phyloP scores from a whole-genome alignment of 64 coral and sea anemone genomes.

The Pachyseris speciosa region DNA sequence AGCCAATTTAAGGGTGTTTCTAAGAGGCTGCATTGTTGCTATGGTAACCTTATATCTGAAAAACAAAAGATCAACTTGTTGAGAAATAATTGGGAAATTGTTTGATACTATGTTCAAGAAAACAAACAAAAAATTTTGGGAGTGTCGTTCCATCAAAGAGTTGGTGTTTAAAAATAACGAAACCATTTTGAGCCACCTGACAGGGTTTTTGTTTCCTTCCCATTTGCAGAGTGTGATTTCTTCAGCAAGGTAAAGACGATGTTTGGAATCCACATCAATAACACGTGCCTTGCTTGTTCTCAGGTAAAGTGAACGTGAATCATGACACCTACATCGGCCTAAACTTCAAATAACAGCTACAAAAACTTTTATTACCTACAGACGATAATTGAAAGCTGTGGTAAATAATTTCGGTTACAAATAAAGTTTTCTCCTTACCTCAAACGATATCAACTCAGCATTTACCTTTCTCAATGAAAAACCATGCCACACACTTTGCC shows the following conservation, averaged over 20 bases:
- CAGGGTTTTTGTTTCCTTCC: not conserved
- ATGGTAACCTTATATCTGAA: too few relatives aligned
- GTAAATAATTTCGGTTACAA: not conserved
- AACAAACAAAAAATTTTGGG: too few relatives aligned
- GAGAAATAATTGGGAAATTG: too few relatives aligned
- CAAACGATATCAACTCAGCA: slow-evolving; percentile 1
- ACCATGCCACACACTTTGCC: too few relatives aligned
- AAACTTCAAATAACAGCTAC: not conserved
- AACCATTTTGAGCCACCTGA: too few relatives aligned
- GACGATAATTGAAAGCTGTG: not conserved
- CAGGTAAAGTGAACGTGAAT: not conserved
- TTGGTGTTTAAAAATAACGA: too few relatives aligned
- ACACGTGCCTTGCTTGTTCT: not conserved
- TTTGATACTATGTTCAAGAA: too few relatives aligned
- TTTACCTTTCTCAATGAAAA: not conserved
- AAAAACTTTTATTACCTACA: not conserved
- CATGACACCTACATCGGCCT: not conserved
- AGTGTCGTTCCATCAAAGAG: too few relatives aligned
- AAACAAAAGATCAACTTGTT: too few relatives aligned
- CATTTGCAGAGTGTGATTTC: not conserved
- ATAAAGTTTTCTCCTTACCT: not conserved
- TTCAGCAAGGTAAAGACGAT: not conserved
- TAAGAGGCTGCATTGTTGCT: too few relatives aligned
- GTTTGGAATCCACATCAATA: too few relatives aligned
- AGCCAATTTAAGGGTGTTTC: too few relatives aligned